Base-by-base conservation (phyloP, 2,113 vertebrate genomes). In the Trematomus loennbergii region DNA sequence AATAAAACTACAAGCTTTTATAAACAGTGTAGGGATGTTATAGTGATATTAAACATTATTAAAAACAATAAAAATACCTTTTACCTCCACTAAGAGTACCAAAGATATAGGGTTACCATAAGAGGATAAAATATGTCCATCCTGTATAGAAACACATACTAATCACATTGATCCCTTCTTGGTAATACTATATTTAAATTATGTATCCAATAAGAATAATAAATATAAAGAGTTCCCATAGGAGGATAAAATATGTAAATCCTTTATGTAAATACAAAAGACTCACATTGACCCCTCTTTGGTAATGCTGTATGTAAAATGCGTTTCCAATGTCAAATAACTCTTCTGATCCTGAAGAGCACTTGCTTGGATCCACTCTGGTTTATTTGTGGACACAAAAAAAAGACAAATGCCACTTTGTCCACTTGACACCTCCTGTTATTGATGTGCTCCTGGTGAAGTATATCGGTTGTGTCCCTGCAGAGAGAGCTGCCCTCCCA, bases 381-480 rank as follows among this genome's bases (percentile, higher is more conserved):
- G 20, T 67, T 25, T n/a, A 59, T 67, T 78, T 78, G 36, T 79
- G 50, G 46, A 53, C 12, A 50, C 36, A 57, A 13, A 25, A 63
- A 66, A 73, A 59, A 16, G 9, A 72, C 72, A 77, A 72, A 77
- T 59, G 72, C 45, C 76, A 80, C 83, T 84, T 66, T 77, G 74
- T 77, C 73, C 70, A 54, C 49, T 12, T 88, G 88, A 87, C 83
- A 84, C 83, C 71, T 79, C 48, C 5, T 40, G 71, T 90, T 87
- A 86, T 87, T 82, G 86, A 88, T 89, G 82, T 79, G 70, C 72
- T 77, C 75, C 59, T 74, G 87, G 72, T 84, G 84, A 77, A 70
- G 83, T 73, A 33, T 59, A 81, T 50, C 53, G 65, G 7, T 83
- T 22, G 70, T 72, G 33, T 82, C 78, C 84, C 82, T 17, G 78